Base-by-base conservation (phyloP, 2,888 invertebrate genomes). In the Caenorhabditis imperialis region DNA sequence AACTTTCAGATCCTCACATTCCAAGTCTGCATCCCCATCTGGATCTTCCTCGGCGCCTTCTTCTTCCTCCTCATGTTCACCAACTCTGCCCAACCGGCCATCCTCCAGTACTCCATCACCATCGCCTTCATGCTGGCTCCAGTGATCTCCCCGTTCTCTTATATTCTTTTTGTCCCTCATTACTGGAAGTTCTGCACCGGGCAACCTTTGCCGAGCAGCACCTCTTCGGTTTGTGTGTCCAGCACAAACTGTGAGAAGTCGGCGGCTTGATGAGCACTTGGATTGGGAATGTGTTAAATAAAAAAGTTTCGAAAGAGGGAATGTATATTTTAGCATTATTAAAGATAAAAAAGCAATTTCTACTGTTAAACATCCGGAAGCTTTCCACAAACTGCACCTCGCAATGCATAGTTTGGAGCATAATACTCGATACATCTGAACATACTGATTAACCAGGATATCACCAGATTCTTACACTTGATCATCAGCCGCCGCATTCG, bases 21-120 rank as follows among this genome's bases (percentile, higher is more conserved):
- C 60, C 69, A 69, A 60, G 69, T 69, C 12, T 69, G 69, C 53
- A 69, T 69, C 20, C 69, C 69, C 5, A 53, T 69, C 40, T 69
- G 69, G 69, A 69, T 69, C 40, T 53, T 60, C 45, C 69, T 69
- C 53, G 69, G 58, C 16, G 51, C 60, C 53, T 40, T 69, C 38
- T 47, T 58, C 40, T 58, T 58, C 47, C 45, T 47, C 14, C 30
- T 47, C 27, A 58, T 60, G 69, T 60, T 37, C 60, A 58, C 51
- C 30, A 35, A 42, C 25, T 27, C 18, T 16, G 18, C 48, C 27
- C 25, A 25, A 12, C 18, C 25, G 1, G 35, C 18, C 25, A 12
- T 38, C 25, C 60, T 69, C n/a, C 58, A 60, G 38, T 60, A 58
- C 25, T 16, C 53, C 22, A 47, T 69, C 16, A 69, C 69, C 5